phyloP scores from a whole-genome alignment of 2,797 vertebrate species.

The Pangasius mekongensis region DNA sequence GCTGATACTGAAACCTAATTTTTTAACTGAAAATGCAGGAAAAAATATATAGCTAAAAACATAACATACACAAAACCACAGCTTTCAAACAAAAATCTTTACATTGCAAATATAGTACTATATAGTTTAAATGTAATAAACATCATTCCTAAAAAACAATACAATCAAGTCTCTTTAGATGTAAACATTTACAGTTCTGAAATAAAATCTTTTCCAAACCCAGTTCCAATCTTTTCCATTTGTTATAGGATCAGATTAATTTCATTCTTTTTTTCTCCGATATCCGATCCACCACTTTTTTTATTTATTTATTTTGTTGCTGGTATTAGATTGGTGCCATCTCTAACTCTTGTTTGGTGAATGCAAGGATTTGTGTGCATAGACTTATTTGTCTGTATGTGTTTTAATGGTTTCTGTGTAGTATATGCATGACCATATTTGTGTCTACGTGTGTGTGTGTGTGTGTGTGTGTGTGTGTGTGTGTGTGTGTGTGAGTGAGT shows the following conservation, averaged over 20 bases:
- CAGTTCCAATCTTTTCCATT: background rate
- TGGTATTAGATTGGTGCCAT: background rate
- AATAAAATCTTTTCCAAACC: background rate
- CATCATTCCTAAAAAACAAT: background rate
- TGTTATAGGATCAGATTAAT: background rate
- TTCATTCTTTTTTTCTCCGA: background rate
- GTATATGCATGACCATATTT: background rate
- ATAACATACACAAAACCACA: background rate
- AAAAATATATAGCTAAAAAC: background rate
- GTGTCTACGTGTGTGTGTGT: conserved; percentile 16
- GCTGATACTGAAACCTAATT: background rate
- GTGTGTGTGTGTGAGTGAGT: conserved; percentile 36
- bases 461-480: conserved; percentile 44
- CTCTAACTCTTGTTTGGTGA: background rate
- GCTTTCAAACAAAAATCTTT: background rate
- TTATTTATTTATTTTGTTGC: background rate
- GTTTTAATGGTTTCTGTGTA: background rate
- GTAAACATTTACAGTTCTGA: background rate
- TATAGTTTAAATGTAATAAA: background rate
- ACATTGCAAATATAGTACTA: background rate
- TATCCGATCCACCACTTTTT: background rate
- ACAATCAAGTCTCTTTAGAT: background rate
- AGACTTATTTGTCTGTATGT: background rate
- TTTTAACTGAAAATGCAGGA: background rate
- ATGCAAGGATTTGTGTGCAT: background rate